A percentile compares a stretch with the other conserved stretches of the same genome.
Conservation (phyloP, 2,888 invertebrate species). For the Cephonodes hylas region DNA sequence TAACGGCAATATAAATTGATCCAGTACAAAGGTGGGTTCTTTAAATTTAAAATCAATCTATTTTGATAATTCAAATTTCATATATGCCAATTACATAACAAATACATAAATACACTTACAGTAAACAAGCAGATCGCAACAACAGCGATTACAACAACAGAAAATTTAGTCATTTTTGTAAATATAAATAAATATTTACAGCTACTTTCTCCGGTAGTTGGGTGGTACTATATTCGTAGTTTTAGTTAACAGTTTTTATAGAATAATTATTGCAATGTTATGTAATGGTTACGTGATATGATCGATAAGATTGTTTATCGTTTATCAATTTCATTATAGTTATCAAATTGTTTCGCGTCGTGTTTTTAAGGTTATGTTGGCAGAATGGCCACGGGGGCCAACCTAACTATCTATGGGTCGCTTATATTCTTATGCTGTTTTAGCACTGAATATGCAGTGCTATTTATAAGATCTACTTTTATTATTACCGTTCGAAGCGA, state of each 20-base stretch:
- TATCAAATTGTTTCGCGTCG: conserved; percentile 8
- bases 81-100: too few relatives aligned
- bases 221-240: conserved; percentile 17
- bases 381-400: background rate
- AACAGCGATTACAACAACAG: conserved; percentile 18
- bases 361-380: too few relatives aligned
- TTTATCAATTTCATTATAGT: conserved; percentile 7
- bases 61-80: too few relatives aligned
- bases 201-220: conserved; percentile 12
- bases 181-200: conserved; percentile 19
- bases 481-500: too few relatives aligned
- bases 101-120: conserved; percentile 25
- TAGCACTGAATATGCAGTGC: too few relatives aligned
- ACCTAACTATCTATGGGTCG: background rate
- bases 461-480: too few relatives aligned
- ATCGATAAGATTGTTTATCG: conserved; percentile 12
- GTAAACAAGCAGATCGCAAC: conserved; percentile 23
- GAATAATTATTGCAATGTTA: conserved; percentile 24
- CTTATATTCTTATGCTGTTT: too few relatives aligned
- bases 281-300: conserved; percentile 13
- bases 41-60: too few relatives aligned
- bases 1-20: too few relatives aligned
- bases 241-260: conserved; percentile 29
- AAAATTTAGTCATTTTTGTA: conserved; percentile 22
- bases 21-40: too few relatives aligned